Evolutionary conservation across 2,888 invertebrate species (phyloP), one percentile per base, ranked within the genome.

Genomic region (Leptopilina myrica): DNA sequence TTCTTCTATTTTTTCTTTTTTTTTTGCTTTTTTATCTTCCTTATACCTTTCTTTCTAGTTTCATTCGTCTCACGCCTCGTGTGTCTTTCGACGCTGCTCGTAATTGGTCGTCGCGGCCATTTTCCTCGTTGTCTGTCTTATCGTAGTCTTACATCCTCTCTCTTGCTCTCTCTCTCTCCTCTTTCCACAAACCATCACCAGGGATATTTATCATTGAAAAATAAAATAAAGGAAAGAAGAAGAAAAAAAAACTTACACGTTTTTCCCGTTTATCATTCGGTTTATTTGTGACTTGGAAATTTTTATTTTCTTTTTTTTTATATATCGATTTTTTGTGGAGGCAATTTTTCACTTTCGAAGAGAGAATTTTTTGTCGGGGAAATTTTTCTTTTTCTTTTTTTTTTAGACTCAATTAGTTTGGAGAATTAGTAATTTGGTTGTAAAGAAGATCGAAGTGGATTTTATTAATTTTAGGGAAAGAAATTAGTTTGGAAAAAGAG

Each of bases 61-160:
- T 83, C 80, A 80, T 78, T 56, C 73, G 73, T 73, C 73, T 73
- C 73, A 82, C 79, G 78, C 83, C 79, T 80, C 78, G 56, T 56
- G 56, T 73, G 79, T 77, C 77, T 80, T 75, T 73, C 73, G 56
- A 73, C 73, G 56, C 43, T 43, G 43, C 73, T 73, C 73, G 53
- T 73, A 73, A 73, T 73, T 56, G 73, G 73, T 73, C 73, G 56
- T 33, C 56, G 56, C 56, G 56, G 56, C 56, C 73, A 73, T 73
- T n/a, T 73, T 56, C 33, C 33, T 53, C 56, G 33, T 56, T 73
- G 9, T 33, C 56, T 33, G 56, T 56, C 73, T 56, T 73, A 73
- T 73, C 73, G 33, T 73, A 73, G 56, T 33, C 53, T 4, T 53
- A 73, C 53, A 56, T 73, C 56, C 33, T 59, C 59, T 46, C 46